phyloP scores from a whole-genome alignment of 2,888 invertebrate genomes.

The Tetramorium bicarinatum region DNA sequence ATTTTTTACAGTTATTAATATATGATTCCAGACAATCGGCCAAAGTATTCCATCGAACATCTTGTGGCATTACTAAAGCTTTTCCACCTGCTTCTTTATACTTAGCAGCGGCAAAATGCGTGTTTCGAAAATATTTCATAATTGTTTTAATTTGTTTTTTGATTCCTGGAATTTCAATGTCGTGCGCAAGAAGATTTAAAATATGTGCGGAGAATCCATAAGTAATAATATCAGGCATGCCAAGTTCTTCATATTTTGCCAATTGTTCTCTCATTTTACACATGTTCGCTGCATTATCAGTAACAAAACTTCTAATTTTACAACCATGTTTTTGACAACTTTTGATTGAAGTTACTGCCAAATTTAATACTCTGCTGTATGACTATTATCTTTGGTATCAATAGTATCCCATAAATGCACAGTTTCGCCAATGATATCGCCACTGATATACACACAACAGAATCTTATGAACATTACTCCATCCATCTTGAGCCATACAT shows the following conservation, averaged over 20 bases:
- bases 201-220: conserved; percentile 30
- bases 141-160: conserved; percentile 5
- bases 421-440: conserved; percentile 22
- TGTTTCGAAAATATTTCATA: conserved; percentile 42
- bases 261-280: conserved; percentile 35
- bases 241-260: conserved; percentile 10
- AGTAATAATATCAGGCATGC: conserved; percentile 31
- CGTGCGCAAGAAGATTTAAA: conserved; percentile 31
- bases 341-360: conserved; percentile 25
- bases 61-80: conserved; percentile 19
- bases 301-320: conserved; percentile 18
- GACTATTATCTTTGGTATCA: conserved; percentile 23
- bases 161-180: conserved; percentile 29
- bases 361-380: conserved; percentile 4
- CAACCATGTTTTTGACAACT: conserved; percentile 18
- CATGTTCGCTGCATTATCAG: conserved; percentile 31
- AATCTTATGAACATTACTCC: conserved; percentile 25
- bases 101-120: conserved; percentile 21
- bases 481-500: conserved; percentile 30
- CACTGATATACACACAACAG: conserved; percentile 5
- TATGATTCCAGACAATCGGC: conserved; percentile 28
- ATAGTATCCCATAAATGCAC: conserved; percentile 31
- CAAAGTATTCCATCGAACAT: conserved; percentile 29
- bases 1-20: conserved; percentile 3
- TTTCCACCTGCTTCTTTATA: conserved; percentile 29